Base-by-base conservation (phyloP, 2,888 invertebrate species). In the Halictus ligatus region DNA sequence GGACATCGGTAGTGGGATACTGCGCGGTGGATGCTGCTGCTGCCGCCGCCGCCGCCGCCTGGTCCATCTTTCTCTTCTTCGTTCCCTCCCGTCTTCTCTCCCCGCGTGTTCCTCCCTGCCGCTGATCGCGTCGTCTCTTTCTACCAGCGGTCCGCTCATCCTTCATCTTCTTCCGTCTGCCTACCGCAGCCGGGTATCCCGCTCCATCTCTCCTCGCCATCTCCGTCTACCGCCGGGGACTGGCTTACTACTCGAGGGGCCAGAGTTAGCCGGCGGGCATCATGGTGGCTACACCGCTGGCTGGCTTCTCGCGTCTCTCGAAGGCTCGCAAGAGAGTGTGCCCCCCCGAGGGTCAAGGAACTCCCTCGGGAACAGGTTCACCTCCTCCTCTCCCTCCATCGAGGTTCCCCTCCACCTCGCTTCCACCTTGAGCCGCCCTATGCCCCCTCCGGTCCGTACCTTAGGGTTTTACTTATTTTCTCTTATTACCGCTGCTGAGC, bases 361-460 rank as follows among this genome's bases (percentile, higher is more conserved):
- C 95, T 95, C 95, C 95, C 95, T 94, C 94, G 94, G 95, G 95
- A 95, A 95, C 95, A 95, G 95, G 95, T 95, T 95, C 94, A 95
- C 93, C 94, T 94, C 94, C 93, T 92, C 92, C 93, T 89, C 90
- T 90, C 89, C 85, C 90, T 82, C 90, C 90, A 88, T n/a, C 43
- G 29, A 46, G 73, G 25, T 83, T 82, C 69, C 76, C 71, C 80
- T 84, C 91, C 90, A 89, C 91, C 78, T 76, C 46, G 84, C 92
- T 92, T 91, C 91, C 89, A 80, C 87, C 90, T 88, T 91, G 87
- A 89, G 91, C 85, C 84, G 91, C 93, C 93, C 93, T 94, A 92
- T 92, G 91, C 92, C 92, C 93, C 92, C 92, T 90, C 92, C 92
- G 92, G 92, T 91, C 90, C 89, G 92, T 93, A 94, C 93, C 93